Conservation (phyloP, 2,113 vertebrate genomes). For the Anoplopoma fimbria region DNA sequence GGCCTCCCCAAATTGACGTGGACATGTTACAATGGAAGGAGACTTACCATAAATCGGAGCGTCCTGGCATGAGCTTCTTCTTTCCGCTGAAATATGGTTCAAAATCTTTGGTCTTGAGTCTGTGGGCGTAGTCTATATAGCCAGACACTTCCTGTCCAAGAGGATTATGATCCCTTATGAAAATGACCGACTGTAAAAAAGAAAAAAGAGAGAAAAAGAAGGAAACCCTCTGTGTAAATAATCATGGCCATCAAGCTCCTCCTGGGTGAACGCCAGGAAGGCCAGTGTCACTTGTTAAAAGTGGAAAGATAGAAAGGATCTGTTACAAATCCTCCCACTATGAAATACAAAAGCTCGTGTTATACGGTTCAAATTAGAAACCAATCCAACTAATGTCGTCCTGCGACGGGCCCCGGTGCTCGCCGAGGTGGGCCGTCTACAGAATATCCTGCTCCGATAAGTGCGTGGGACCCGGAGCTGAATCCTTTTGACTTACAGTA, state of each 20-base stretch:
- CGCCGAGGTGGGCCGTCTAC: slow-evolving; percentile 32
- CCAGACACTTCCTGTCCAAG: slow-evolving; percentile 90
- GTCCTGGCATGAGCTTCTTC: slow-evolving; percentile 86
- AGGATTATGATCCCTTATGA: slow-evolving; percentile 89
- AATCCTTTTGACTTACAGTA: slow-evolving; percentile 52
- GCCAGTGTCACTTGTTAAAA: slow-evolving; percentile 56
- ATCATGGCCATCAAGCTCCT: slow-evolving; percentile 62
- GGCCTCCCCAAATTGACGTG: slow-evolving; percentile 35
- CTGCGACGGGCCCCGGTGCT: background rate
- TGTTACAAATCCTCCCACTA: slow-evolving; percentile 62
- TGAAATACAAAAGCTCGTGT: slow-evolving; percentile 47
- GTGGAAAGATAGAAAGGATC: slow-evolving; percentile 51
- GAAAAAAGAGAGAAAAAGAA: slow-evolving; percentile 66
- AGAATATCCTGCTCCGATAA: slow-evolving; percentile 60
- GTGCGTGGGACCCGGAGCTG: slow-evolving; percentile 57
- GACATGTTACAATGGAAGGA: slow-evolving; percentile 53
- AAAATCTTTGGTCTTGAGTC: slow-evolving; percentile 89
- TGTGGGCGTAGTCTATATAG: slow-evolving; percentile 91
- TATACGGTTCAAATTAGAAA: slow-evolving; percentile 27
- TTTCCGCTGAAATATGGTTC: slow-evolving; percentile 89
- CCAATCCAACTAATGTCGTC: slow-evolving; percentile 26
- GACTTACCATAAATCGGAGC: slow-evolving; percentile 89
- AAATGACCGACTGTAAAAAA: slow-evolving; percentile 88
- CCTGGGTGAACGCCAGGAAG: slow-evolving; percentile 41
- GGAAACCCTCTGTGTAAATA: slow-evolving; percentile 77